These are phyloP conservation scores for Phataginus tetradactyla DNA, from an alignment of 2,797 vertebrate species.

Conservation along the genomic window DNA sequence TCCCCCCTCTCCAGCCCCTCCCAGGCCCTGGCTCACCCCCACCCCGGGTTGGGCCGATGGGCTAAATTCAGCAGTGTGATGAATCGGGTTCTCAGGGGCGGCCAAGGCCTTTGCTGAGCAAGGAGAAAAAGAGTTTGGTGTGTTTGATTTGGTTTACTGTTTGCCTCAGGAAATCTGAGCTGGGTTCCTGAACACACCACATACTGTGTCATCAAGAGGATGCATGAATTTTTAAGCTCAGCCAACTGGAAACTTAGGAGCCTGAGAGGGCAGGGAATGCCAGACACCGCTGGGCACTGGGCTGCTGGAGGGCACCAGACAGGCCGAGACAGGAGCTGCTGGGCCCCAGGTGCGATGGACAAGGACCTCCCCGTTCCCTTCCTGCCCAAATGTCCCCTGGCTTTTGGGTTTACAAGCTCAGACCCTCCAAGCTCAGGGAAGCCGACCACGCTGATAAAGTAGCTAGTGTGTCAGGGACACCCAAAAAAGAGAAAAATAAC, in stretches of 20 bases:
- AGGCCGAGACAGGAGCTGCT: rapidly evolving
- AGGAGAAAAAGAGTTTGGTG: constrained; percentile 40
- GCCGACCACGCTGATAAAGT: background rate
- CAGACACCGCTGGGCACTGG: background rate
- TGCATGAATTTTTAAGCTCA: background rate
- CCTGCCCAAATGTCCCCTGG: background rate
- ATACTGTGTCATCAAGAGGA: constrained; percentile 60
- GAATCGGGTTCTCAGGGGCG: background rate
- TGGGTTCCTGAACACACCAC: constrained; percentile 59
- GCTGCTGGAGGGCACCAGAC: background rate
- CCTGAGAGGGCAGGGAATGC: background rate
- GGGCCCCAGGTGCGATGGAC: background rate
- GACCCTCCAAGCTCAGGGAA: background rate
- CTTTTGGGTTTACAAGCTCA: background rate
- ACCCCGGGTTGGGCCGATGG: background rate
- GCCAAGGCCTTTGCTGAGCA: constrained; percentile 22
- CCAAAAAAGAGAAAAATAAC: constrained; percentile 29
- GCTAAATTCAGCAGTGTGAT: constrained; percentile 23
- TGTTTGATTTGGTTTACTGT: constrained; percentile 53
- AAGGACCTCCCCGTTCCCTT: background rate
- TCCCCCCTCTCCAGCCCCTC: background rate
- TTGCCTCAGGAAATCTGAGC: constrained; percentile 61
- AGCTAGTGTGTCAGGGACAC: background rate
- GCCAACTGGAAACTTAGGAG: background rate
- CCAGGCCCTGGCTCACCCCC: background rate